phyloP scores from a whole-genome alignment of 2,113 vertebrate species.

The Gadus chalcogrammus region DNA sequence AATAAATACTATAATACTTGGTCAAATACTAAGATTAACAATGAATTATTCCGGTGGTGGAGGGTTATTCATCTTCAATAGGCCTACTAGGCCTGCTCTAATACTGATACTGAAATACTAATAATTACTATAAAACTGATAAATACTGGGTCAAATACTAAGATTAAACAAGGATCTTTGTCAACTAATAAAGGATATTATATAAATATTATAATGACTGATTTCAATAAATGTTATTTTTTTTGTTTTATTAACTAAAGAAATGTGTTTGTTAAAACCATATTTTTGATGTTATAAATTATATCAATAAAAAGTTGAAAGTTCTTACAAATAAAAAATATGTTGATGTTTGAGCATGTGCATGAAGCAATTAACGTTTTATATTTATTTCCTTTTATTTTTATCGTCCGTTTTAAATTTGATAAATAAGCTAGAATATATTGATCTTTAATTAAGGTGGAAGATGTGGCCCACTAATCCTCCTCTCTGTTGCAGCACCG shows the following conservation, averaged over 20 bases:
- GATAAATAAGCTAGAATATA: background rate
- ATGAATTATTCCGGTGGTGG: conserved; percentile 71
- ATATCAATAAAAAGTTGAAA: background rate
- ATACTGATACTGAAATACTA: no score
- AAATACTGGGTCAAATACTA: background rate
- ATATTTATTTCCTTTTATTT: background rate
- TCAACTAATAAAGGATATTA: background rate
- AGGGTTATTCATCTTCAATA: conserved; percentile 24
- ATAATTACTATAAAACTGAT: no score
- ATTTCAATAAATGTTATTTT: background rate
- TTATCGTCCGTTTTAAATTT: background rate
- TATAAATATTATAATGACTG: background rate
- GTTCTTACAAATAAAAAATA: background rate
- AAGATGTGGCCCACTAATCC: background rate
- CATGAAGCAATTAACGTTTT: no score
- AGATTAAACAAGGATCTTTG: background rate
- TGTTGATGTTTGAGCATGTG: no score
- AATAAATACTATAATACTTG: no score
- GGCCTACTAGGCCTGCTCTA: no score
- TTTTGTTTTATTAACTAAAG: background rate
- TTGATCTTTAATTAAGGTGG: background rate
- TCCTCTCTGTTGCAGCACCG: background rate
- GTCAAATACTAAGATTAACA: no score
- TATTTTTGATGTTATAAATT: background rate
- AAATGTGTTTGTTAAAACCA: no score